Conservation (phyloP, 2,888 invertebrate genomes). For the Cosmorhoe ocellata region DNA sequence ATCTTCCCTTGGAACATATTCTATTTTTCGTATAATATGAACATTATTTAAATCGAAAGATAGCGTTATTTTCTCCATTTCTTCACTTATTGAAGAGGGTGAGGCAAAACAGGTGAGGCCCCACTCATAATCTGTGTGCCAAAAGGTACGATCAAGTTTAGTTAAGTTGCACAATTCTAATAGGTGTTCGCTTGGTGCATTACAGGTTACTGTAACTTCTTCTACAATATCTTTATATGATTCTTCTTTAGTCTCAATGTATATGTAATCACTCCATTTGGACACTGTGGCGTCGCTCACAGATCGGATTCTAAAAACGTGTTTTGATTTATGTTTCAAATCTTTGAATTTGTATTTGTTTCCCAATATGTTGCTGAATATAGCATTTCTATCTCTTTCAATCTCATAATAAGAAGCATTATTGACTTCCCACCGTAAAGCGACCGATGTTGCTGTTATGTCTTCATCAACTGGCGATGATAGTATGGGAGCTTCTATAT, state of each 20-base stretch:
- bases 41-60: slow-evolving; percentile 48
- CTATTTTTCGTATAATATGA: slow-evolving; percentile 52
- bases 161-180: slow-evolving; percentile 48
- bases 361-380: slow-evolving; percentile 56
- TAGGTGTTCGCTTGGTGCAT: slow-evolving; percentile 45
- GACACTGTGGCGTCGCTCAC: slow-evolving; percentile 50
- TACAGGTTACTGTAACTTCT: slow-evolving; percentile 48
- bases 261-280: slow-evolving; percentile 58
- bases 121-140: slow-evolving; percentile 53
- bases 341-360: slow-evolving; percentile 49
- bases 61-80: slow-evolving; percentile 43
- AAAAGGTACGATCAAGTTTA: slow-evolving; percentile 39
- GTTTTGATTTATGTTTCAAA: slow-evolving; percentile 47
- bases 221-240: slow-evolving; percentile 47
- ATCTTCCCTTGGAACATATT: slow-evolving; percentile 58
- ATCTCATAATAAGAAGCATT: slow-evolving; percentile 60
- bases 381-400: slow-evolving; percentile 53
- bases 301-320: slow-evolving; percentile 60
- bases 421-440: slow-evolving; percentile 52
- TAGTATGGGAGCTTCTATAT: slow-evolving; percentile 45
- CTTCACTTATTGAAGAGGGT: slow-evolving; percentile 20
- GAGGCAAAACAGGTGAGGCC: too few relatives aligned
- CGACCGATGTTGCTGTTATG: slow-evolving; percentile 46
- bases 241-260: slow-evolving; percentile 48
- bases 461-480: slow-evolving; percentile 35